A percentile compares a stretch with the other conserved stretches of the same genome.
These are phyloP conservation scores for Nemotelus nigrinus DNA, from an alignment of 2,888 invertebrate genomes.

Conservation along the genomic window DNA sequence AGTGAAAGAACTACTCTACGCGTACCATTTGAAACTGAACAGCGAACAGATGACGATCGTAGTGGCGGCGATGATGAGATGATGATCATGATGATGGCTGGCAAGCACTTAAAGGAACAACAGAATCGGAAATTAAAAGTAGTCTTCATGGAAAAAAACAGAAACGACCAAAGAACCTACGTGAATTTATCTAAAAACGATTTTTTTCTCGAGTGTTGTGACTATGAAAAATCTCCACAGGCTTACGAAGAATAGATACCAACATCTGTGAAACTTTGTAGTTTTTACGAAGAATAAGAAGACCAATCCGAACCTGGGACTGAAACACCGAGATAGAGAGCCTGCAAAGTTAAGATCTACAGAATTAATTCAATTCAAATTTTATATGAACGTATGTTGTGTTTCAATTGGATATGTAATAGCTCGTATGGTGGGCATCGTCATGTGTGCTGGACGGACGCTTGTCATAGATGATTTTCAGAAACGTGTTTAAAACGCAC, in stretches of 20 bases:
- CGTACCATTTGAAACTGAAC: background rate
- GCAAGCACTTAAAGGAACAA: slow-evolving; percentile 35
- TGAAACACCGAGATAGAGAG: background rate
- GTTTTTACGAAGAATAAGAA: slow-evolving; percentile 32
- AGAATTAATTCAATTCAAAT: slow-evolving; percentile 30
- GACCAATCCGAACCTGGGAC: background rate
- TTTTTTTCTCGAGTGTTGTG: background rate
- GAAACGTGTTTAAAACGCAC: slow-evolving; percentile 30
- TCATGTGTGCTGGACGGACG: slow-evolving; percentile 18
- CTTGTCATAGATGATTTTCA: slow-evolving; percentile 38
- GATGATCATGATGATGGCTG: background rate
- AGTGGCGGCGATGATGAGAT: background rate
- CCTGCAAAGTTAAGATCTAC: slow-evolving; percentile 18
- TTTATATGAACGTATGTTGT: background rate
- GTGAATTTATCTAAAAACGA: background rate
- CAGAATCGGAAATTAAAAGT: slow-evolving; percentile 35
- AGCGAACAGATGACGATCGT: slow-evolving; percentile 33
- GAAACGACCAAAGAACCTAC: background rate
- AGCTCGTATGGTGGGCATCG: slow-evolving; percentile 32
- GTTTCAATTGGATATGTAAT: slow-evolving; percentile 2
- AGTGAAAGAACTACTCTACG: background rate
- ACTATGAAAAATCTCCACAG: background rate
- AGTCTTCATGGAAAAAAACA: background rate
- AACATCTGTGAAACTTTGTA: slow-evolving; percentile 18
- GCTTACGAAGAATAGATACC: background rate